Evolutionary conservation across 2,113 vertebrate genomes (phyloP), one percentile per base, ranked within the genome.

Genomic region (Cyprinus carpio): DNA sequence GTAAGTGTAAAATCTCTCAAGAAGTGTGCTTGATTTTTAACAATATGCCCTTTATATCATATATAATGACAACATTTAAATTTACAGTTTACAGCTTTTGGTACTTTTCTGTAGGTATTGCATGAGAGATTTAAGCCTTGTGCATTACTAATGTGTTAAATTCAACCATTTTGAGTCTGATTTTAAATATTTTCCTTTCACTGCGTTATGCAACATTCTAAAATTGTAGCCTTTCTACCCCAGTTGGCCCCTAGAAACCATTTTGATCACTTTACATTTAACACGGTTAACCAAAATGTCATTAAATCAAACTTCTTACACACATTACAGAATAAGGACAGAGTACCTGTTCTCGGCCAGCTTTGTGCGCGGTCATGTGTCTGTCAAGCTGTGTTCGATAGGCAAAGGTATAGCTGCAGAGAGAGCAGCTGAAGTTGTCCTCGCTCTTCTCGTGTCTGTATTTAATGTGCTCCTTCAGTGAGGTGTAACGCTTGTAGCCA

Each of bases 401-500:
- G 0, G 97, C 95, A 56, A 99, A 99, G 0, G 97, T 99, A 92
- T 98, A 99, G 93, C 96, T 98, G 95, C 98, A 99, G 89, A 98
- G 92, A 37, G 97, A 96, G 92, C 98, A 99, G 90, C 96, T 98
- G 86, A 98, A 99, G 93, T 97, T 98, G 90, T 99, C 98, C 69
- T 99, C 97, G 0, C 97, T 99, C 84, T 98, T 99, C 91, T 99
- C 98, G 93, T 99, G 98, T 87, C 97, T 96, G 72, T 98, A 99
- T 87, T 98, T 99, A 78, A 99, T 99, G 94, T 99, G 98, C 90
- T 99, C 98, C 92, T 99, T 99, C 93, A 99, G 94, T 74, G 98
- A 99, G 89, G 97, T 98, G 89, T 98, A 99, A 81, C 98, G 97
- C 89, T 99, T 99, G 95, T 99, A 99, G 87, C 98, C 98, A 49